Conservation (phyloP, 2,113 vertebrate species). For the Australoheros scitulus region DNA sequence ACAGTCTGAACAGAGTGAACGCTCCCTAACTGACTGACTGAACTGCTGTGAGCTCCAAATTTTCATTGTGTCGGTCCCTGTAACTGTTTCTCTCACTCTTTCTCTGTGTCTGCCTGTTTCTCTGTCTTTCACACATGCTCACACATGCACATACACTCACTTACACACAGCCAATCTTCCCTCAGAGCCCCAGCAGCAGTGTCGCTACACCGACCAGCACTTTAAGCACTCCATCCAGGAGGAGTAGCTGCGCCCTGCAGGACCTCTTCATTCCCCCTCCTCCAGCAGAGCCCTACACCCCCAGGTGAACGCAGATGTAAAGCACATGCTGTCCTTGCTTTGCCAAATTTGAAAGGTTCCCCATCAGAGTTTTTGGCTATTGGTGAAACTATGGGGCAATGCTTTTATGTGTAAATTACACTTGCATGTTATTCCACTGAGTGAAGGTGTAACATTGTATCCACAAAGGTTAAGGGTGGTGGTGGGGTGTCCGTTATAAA, state of each 20-base stretch:
- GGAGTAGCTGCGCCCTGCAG: constrained; percentile 95
- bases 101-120: constrained; percentile 41
- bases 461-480: neutral
- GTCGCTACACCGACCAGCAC: constrained; percentile 95
- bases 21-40: constrained; percentile 40
- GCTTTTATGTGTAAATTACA: neutral
- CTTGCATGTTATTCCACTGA: neutral
- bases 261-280: constrained; percentile 98
- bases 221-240: constrained; percentile 95
- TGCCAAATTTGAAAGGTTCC: neutral
- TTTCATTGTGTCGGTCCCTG: constrained; percentile 50
- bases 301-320: constrained; percentile 81
- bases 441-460: neutral
- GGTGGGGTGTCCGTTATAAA: neutral
- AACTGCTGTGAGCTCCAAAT: constrained; percentile 47
- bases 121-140: constrained; percentile 21
- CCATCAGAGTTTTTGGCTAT: neutral
- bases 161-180: constrained; percentile 90
- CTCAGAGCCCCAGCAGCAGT: constrained; percentile 96
- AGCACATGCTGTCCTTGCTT: neutral
- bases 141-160: constrained; percentile 17
- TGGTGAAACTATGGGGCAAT: neutral
- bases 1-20: constrained; percentile 25
- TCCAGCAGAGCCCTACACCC: constrained; percentile 94
- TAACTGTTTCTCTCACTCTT: constrained; percentile 53